phyloP scores from a whole-genome alignment of 2,888 invertebrate genomes.

The Synanthedon vespiformis region DNA sequence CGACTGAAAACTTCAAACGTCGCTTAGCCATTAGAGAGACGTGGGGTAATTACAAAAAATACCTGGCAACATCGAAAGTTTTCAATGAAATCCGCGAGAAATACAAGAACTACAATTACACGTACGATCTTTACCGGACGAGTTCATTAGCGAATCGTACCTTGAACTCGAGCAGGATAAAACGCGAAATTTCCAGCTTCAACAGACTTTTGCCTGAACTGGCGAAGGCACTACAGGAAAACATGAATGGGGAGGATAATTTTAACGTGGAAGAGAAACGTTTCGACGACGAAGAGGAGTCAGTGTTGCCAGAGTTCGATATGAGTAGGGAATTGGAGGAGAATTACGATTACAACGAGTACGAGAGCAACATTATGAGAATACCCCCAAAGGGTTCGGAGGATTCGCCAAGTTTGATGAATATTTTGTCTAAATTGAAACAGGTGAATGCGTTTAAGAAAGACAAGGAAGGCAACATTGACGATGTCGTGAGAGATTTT shows the following conservation, averaged over 20 bases:
- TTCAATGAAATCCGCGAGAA: constrained; percentile 31
- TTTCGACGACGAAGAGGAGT: constrained; percentile 38
- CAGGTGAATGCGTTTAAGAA: constrained; percentile 25
- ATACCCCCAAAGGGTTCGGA: constrained; percentile 55
- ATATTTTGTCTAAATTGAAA: constrained; percentile 31
- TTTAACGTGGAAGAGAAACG: constrained; percentile 38
- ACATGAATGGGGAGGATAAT: constrained; percentile 16
- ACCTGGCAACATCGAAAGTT: constrained; percentile 30
- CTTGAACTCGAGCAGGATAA: constrained; percentile 16
- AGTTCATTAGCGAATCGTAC: constrained; percentile 1
- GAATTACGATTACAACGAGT: constrained; percentile 38
- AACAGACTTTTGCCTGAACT: constrained; percentile 41
- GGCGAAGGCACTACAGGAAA: constrained; percentile 39
- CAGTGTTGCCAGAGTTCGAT: constrained; percentile 47
- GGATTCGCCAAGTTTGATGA: constrained; percentile 32
- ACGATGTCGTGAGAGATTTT: constrained; percentile 29
- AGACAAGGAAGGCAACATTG: constrained; percentile 12
- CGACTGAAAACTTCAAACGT: constrained; percentile 75
- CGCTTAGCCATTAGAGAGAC: constrained; percentile 77
- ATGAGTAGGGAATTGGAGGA: constrained; percentile 47
- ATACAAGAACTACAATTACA: constrained; percentile 49
- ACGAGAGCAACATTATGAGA: constrained; percentile 54
- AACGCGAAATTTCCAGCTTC: constrained; percentile 37
- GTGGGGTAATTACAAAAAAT: constrained; percentile 72
- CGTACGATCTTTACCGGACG: constrained; percentile 34